Evolutionary conservation across 2,888 invertebrate species (phyloP).

Genomic region (Ectemnius cavifrons): DNA sequence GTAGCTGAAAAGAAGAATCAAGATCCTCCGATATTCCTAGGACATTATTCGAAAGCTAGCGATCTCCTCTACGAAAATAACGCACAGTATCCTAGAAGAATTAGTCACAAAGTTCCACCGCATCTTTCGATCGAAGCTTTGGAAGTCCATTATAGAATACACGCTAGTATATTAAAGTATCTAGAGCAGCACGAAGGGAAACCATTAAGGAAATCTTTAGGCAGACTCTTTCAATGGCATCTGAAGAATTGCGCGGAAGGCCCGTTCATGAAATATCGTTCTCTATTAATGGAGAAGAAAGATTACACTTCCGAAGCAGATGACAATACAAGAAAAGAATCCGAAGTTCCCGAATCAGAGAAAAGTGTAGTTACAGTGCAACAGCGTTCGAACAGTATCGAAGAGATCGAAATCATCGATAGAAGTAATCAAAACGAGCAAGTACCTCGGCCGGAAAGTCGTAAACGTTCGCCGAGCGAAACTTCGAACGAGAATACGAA

Average conservation of each 20-base stretch:
- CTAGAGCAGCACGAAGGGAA: constrained; percentile 88
- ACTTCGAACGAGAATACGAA: constrained; percentile 59
- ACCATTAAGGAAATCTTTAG: constrained; percentile 81
- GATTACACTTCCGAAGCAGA: constrained; percentile 48
- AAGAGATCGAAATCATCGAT: constrained; percentile 65
- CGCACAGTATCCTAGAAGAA: constrained; percentile 91
- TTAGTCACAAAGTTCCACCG: constrained; percentile 90
- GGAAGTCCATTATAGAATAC: constrained; percentile 91
- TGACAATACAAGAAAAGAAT: constrained; percentile 35
- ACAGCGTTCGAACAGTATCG: constrained; percentile 66
- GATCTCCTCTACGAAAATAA: constrained; percentile 87
- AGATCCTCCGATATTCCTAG: constrained; percentile 86
- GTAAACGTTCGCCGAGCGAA: constrained; percentile 63
- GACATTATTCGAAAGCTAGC: constrained; percentile 89
- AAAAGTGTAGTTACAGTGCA: constrained; percentile 59
- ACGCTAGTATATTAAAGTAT: constrained; percentile 93
- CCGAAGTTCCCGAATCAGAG: constrained; percentile 57
- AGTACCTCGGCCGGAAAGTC: constrained; percentile 45
- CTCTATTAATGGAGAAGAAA: constrained; percentile 74
- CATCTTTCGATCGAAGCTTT: constrained; percentile 92
- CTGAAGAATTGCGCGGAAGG: constrained; percentile 78
- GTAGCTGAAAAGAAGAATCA: constrained; percentile 92
- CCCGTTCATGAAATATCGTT: constrained; percentile 79
- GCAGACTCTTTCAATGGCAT: constrained; percentile 81
- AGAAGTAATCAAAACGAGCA: constrained; percentile 41